phyloP scores from a whole-genome alignment of 2,888 invertebrate species.

The Tipula lateralis region DNA sequence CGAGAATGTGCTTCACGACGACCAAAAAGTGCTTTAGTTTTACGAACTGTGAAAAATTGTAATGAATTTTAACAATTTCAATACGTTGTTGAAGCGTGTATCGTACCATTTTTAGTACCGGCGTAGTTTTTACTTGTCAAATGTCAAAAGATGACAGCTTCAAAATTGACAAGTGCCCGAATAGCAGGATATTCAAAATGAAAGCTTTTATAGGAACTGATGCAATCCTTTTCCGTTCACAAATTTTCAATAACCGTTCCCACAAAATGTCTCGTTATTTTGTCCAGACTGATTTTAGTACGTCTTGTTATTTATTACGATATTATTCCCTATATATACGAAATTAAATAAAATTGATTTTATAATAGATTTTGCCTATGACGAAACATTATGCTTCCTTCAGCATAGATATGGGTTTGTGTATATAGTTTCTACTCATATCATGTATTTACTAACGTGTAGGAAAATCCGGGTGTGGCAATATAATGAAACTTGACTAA shows the following conservation, averaged over 20 bases:
- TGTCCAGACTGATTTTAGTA: not conserved
- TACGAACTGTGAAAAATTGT: no score
- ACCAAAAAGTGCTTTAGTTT: no score
- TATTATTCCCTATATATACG: not conserved
- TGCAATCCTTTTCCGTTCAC: not conserved
- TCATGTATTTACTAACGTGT: not conserved
- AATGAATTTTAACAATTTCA: no score
- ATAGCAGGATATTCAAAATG: no score
- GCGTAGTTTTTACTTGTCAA: no score
- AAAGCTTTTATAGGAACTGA: no score
- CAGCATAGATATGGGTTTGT: not conserved
- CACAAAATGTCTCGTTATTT: not conserved
- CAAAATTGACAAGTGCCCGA: no score
- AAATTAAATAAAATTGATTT: not conserved
- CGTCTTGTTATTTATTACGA: not conserved
- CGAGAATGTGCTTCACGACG: no score
- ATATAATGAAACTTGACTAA: not conserved
- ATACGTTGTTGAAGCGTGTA: no score
- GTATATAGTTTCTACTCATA: no score
- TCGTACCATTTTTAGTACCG: no score
- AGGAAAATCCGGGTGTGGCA: slow-evolving; percentile 11
- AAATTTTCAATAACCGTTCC: not conserved
- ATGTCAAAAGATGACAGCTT: no score
- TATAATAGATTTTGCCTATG: not conserved
- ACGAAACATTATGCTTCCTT: not conserved